These are phyloP conservation scores for Channa maculata DNA, from an alignment of 2,113 vertebrate genomes.

Conservation along the genomic window DNA sequence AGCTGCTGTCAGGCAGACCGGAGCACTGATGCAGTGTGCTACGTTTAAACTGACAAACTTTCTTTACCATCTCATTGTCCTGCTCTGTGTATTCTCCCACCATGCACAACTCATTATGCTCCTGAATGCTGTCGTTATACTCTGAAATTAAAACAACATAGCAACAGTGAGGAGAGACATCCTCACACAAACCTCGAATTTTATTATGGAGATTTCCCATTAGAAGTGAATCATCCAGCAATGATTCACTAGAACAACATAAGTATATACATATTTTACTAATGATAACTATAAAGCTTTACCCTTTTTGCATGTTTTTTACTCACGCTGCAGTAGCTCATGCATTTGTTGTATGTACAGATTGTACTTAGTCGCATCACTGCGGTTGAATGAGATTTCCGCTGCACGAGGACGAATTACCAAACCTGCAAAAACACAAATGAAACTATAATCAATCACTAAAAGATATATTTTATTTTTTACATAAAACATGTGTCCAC, in stretches of 20 bases:
- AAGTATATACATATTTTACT: no score
- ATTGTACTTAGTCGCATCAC: slow-evolving; percentile 79
- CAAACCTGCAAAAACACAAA: slow-evolving; percentile 81
- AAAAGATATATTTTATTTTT: neutral
- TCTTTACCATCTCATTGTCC: slow-evolving; percentile 71
- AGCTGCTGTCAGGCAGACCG: slow-evolving; percentile 84
- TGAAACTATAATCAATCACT: neutral
- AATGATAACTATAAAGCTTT: no score
- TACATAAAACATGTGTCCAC: no score
- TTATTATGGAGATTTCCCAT: neutral
- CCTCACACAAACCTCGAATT: no score
- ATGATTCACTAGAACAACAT: no score
- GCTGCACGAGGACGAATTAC: slow-evolving; percentile 90
- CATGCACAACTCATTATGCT: slow-evolving; percentile 82
- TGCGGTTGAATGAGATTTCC: slow-evolving; percentile 87
- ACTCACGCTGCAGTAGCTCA: slow-evolving; percentile 88
- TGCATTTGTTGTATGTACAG: slow-evolving; percentile 84
- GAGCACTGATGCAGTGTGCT: slow-evolving; percentile 85
- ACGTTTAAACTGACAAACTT: slow-evolving; percentile 89
- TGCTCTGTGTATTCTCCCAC: slow-evolving; percentile 83
- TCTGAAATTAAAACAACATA: slow-evolving; percentile 69
- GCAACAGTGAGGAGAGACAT: neutral
- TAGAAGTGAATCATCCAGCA: neutral
- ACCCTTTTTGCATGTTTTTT: neutral
- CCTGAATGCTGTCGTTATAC: slow-evolving; percentile 88